Evolutionary conservation across 2,888 invertebrate genomes (phyloP).

Genomic region (Parnassius apollo): DNA sequence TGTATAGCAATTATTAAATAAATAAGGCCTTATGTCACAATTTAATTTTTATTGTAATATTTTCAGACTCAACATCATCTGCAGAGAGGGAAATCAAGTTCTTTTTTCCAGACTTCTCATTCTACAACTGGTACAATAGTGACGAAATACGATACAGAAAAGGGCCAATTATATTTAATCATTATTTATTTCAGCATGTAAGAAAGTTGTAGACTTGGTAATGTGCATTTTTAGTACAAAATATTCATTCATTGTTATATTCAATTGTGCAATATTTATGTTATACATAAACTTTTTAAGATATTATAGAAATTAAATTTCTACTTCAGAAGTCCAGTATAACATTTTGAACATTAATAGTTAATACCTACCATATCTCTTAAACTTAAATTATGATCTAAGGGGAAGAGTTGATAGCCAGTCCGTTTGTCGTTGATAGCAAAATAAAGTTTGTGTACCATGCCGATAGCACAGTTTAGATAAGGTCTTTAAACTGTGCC

Average conservation of each 20-base stretch:
- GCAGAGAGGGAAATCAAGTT: constrained; percentile 89
- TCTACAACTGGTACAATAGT: constrained; percentile 83
- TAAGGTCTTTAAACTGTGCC: too few relatives aligned
- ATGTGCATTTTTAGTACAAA: constrained; percentile 5
- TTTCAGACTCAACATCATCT: constrained; percentile 87
- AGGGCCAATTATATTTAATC: constrained; percentile 77
- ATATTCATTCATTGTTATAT: constrained; percentile 27
- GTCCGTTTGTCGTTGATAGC: too few relatives aligned
- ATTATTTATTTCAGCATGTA: constrained; percentile 79
- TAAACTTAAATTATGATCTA: too few relatives aligned
- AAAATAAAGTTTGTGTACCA: too few relatives aligned
- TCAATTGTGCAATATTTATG: constrained; percentile 14
- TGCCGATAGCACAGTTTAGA: too few relatives aligned
- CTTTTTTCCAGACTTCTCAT: constrained; percentile 91
- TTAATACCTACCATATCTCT: not conserved
- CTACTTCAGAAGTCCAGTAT: constrained; percentile 24
- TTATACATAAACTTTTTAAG: constrained; percentile 16
- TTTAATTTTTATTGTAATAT: constrained; percentile 16
- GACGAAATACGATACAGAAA: constrained; percentile 76
- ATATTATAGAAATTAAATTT: constrained; percentile 45
- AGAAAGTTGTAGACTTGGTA: constrained; percentile 48
- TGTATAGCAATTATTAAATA: too few relatives aligned
- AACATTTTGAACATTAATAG: not conserved
- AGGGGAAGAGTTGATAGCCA: too few relatives aligned
- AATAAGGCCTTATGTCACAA: too few relatives aligned